Evolutionary conservation across 2,113 vertebrate genomes (phyloP).

Genomic region (Thalassarche chlororhynchos): DNA sequence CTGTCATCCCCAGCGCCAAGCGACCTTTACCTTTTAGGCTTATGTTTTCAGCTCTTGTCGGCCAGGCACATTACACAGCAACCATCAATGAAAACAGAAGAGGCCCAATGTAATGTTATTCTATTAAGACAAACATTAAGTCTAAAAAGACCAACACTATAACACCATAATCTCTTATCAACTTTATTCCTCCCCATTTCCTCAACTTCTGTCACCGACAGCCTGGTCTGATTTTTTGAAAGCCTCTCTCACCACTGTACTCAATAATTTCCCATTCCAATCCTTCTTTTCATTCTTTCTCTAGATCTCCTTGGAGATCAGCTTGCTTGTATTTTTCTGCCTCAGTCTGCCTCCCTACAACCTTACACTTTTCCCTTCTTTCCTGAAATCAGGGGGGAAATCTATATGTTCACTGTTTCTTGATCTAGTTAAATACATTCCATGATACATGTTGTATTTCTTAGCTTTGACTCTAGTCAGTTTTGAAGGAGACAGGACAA

Average conservation of each 20-base stretch:
- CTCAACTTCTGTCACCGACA: neutral
- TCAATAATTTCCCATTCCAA: neutral
- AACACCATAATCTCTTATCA: neutral
- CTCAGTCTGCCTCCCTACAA: neutral
- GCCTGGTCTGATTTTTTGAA: neutral
- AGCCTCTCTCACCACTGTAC: neutral
- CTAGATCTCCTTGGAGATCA: neutral
- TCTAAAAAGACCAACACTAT: neutral
- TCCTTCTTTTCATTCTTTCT: neutral
- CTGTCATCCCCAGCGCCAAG: neutral
- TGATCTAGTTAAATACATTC: neutral
- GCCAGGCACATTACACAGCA: neutral
- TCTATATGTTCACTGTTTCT: neutral
- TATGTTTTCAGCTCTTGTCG: neutral
- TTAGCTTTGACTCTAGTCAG: neutral
- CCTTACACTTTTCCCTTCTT: neutral
- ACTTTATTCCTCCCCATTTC: neutral
- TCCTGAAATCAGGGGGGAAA: neutral
- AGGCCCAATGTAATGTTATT: neutral
- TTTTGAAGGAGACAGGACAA: neutral
- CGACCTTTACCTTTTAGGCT: neutral
- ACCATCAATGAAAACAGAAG: neutral
- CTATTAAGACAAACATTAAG: neutral
- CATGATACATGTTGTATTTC: neutral
- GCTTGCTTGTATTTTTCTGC: neutral